Evolutionary conservation across 2,113 vertebrate genomes (phyloP).

Genomic region (Geothlypis trichas): DNA sequence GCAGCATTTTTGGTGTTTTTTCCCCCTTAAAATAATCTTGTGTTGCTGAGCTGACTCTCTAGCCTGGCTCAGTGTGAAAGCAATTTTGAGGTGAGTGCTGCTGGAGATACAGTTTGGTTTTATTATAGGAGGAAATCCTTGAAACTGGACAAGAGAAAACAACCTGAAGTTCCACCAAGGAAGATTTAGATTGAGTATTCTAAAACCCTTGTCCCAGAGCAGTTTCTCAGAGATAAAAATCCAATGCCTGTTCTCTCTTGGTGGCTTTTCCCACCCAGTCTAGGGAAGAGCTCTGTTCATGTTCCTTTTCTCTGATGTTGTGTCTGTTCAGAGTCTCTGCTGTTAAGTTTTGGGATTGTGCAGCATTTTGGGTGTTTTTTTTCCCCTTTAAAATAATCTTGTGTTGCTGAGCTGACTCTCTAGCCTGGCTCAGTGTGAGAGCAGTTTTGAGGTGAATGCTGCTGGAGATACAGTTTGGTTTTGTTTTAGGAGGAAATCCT

Average conservation of each 20-base stretch:
- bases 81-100: not conserved
- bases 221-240: not conserved
- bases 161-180: not conserved
- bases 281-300: not conserved
- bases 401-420: not conserved
- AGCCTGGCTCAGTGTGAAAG: not conserved
- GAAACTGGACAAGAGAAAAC: not conserved
- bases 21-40: not conserved
- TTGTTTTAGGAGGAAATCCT: not conserved
- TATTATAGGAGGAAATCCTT: not conserved
- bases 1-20: not conserved
- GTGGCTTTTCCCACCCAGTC: not conserved
- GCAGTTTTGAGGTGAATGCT: not conserved
- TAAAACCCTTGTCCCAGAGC: not conserved
- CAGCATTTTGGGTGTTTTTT: no score
- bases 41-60: not conserved
- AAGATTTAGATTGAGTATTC: not conserved
- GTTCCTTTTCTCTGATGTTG: not conserved
- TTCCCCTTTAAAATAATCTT: no score
- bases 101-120: not conserved
- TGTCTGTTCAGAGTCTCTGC: no score
- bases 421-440: not conserved
- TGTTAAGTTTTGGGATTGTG: not conserved
- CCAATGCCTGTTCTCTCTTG: not conserved
- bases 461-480: not conserved